Conservation (phyloP, 2,888 invertebrate genomes). For the Bellardia pandia region DNA sequence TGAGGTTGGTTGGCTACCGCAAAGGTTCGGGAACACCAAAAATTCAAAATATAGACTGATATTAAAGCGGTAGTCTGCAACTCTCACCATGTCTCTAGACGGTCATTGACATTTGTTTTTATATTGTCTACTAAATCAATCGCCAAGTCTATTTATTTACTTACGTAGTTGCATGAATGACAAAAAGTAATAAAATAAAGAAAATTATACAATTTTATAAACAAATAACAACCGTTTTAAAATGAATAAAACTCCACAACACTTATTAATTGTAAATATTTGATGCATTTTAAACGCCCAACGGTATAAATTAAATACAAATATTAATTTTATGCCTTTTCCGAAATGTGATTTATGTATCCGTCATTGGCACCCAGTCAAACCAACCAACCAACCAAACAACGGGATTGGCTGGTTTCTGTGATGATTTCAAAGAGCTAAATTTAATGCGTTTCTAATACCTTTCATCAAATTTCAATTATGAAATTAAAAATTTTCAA, state of each 20-base stretch:
- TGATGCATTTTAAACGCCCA: conserved; percentile 42
- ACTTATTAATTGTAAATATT: conserved; percentile 53
- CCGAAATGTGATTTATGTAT: conserved; percentile 74
- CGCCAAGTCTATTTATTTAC: neutral
- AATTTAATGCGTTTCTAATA: conserved; percentile 72
- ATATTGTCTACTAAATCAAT: conserved; percentile 20
- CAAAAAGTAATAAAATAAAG: neutral
- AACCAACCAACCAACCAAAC: conserved; percentile 4
- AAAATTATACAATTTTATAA: conserved; percentile 14
- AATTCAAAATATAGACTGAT: neutral
- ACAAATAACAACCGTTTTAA: conserved; percentile 61
- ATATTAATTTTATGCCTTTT: conserved; percentile 65
- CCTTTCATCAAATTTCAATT: conserved; percentile 73
- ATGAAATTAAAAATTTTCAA: conserved; percentile 73
- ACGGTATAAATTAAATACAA: conserved; percentile 56
- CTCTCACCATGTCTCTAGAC: neutral
- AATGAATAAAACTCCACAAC: conserved; percentile 62
- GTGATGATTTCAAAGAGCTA: conserved; percentile 30
- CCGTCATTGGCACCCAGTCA: conserved; percentile 56
- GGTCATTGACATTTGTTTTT: neutral
- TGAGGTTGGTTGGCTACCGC: neutral
- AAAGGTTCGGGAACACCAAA: neutral
- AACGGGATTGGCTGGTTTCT: neutral
- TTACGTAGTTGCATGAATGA: neutral
- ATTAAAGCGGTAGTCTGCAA: neutral